Evolutionary conservation across 2,113 vertebrate genomes (phyloP).

Genomic region (Sceloporus tristichus): DNA sequence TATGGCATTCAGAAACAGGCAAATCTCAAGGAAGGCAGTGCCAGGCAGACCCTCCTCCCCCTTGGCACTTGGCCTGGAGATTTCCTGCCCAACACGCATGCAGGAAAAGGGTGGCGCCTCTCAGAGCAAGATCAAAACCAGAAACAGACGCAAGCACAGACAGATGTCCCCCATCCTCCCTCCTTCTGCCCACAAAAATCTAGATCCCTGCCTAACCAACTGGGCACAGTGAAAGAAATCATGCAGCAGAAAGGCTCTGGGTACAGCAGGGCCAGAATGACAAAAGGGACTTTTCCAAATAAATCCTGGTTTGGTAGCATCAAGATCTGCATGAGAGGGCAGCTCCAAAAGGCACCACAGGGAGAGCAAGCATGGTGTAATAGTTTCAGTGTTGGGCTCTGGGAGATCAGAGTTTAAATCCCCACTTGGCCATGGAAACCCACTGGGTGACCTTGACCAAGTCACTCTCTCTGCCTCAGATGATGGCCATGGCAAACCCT

Average conservation of each 20-base stretch:
- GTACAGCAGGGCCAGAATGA: not conserved
- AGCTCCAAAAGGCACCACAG: too few species aligned
- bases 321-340: not conserved
- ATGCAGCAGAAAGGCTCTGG: too few species aligned
- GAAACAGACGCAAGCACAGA: conserved; percentile 1
- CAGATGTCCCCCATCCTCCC: not conserved
- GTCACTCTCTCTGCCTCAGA: too few species aligned
- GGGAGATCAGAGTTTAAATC: too few species aligned
- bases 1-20: not conserved
- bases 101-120: conserved; percentile 26
- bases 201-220: not conserved
- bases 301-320: not conserved
- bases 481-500: too few species aligned
- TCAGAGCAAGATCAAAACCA: conserved; percentile 13
- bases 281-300: not conserved
- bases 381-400: not conserved
- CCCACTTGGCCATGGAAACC: too few species aligned
- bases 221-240: not conserved
- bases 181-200: not conserved
- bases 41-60: conserved; percentile 13
- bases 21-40: not conserved
- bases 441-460: too few species aligned
- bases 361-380: not conserved
- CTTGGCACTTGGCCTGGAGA: conserved; percentile 13
- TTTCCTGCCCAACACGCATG: conserved; percentile 11